Evolutionary conservation across 2,888 invertebrate genomes (phyloP).

Genomic region (Octonoba sinensis): DNA sequence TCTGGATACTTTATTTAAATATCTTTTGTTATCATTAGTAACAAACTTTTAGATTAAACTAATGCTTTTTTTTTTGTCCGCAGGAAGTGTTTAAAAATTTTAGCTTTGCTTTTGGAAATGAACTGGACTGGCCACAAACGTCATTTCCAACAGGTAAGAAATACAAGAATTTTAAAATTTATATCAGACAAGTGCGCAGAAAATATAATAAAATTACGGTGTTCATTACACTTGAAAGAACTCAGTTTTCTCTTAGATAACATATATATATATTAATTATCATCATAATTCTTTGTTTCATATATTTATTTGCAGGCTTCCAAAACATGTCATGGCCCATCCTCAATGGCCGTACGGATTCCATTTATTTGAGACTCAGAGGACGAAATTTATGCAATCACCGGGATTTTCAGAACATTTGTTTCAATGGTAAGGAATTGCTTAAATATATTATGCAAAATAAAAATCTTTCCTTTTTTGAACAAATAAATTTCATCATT

Average conservation of each 20-base stretch:
- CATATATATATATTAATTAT: no score
- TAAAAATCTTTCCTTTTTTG: no score
- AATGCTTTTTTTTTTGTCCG: constrained; percentile 25
- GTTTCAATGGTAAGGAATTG: constrained; percentile 72
- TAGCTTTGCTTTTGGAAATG: constrained; percentile 72
- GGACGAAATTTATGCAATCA: constrained; percentile 73
- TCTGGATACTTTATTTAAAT: no score
- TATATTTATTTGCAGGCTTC: constrained; percentile 25
- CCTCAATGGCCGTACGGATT: constrained; percentile 69
- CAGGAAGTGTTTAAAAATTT: constrained; percentile 71
- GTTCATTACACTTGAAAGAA: no score
- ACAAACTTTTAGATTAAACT: no score
- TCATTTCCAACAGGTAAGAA: constrained; percentile 72
- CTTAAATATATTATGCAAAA: no score
- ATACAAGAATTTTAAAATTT: not conserved
- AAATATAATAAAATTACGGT: no score
- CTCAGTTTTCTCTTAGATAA: no score
- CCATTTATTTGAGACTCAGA: constrained; percentile 70
- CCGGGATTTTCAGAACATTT: constrained; percentile 74
- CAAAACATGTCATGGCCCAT: constrained; percentile 68
- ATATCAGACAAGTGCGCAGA: not conserved
- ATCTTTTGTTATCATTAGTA: no score
- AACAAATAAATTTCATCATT: no score
- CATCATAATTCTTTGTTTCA: no score
- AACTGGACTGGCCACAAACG: constrained; percentile 74